Conservation (phyloP, 2,888 invertebrate species). For the Eueremaeus valkanovi region DNA sequence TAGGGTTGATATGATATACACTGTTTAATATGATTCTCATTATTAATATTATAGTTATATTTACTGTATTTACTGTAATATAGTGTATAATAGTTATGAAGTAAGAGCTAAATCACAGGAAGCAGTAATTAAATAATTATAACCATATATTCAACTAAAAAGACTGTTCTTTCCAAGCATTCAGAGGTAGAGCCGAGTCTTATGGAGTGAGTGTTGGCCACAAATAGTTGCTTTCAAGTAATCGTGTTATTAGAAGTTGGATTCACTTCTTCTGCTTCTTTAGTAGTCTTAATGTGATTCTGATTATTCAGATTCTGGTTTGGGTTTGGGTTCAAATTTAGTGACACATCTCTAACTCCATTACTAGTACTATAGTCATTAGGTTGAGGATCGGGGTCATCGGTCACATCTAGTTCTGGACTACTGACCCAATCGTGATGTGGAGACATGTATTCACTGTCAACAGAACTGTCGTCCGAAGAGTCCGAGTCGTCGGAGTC, state of each 20-base stretch:
- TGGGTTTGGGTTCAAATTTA: too few species aligned
- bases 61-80: neutral
- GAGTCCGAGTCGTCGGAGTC: slow-evolving; percentile 36
- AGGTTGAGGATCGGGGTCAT: slow-evolving; percentile 36
- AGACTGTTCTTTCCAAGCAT: neutral
- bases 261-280: neutral
- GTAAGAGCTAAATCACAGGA: slow-evolving; percentile 21
- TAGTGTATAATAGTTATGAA: neutral
- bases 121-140: neutral
- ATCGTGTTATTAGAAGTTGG: neutral
- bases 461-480: slow-evolving; percentile 24
- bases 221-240: neutral
- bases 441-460: slow-evolving; percentile 36
- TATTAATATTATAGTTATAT: neutral
- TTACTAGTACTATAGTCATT: slow-evolving; percentile 14
- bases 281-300: neutral
- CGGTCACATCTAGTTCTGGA: slow-evolving; percentile 39
- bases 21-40: neutral
- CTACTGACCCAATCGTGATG: slow-evolving; percentile 41
- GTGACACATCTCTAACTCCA: slow-evolving; percentile 8
- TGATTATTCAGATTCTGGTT: too few species aligned
- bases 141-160: neutral
- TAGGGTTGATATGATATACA: neutral
- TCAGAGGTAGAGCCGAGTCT: neutral
- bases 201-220: neutral